Evolutionary conservation across 2,888 invertebrate species (phyloP).

Genomic region (Cheilosia vulpina): DNA sequence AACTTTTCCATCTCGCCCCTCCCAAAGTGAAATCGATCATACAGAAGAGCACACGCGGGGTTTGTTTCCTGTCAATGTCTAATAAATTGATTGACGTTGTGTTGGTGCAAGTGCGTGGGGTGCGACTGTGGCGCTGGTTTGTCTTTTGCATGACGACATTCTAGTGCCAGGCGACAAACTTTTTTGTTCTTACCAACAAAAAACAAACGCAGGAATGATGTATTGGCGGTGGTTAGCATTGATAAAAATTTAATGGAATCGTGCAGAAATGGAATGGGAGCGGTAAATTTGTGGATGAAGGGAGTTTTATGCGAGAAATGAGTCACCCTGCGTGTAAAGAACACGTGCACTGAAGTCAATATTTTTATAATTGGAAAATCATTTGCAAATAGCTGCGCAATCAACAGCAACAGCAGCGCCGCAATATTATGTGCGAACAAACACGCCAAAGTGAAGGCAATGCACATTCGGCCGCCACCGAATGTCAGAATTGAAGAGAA

Average conservation of each 20-base stretch:
- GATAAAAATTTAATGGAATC: slow-evolving; percentile 62
- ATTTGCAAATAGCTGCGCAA: no score
- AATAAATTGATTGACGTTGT: slow-evolving; percentile 72
- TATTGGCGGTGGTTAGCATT: slow-evolving; percentile 42
- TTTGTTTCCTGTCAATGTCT: slow-evolving; percentile 69
- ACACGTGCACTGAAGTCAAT: no score
- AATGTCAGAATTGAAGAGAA: no score
- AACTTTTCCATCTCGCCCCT: slow-evolving; percentile 7
- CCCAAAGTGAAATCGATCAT: slow-evolving; percentile 61
- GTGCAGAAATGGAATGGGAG: not conserved
- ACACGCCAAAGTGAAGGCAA: no score
- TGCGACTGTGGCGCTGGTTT: slow-evolving; percentile 5
- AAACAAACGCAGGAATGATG: slow-evolving; percentile 32
- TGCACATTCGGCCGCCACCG: no score
- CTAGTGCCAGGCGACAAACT: slow-evolving; percentile 38
- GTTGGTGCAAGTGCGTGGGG: slow-evolving; percentile 54
- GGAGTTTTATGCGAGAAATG: no score
- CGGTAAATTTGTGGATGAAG: no score
- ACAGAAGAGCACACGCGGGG: slow-evolving; percentile 44
- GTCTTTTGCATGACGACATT: slow-evolving; percentile 21
- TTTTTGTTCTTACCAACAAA: not conserved
- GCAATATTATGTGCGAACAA: no score
- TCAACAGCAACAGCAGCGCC: no score
- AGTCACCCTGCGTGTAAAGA: no score
- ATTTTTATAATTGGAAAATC: no score